These are phyloP conservation scores for Actinopyga echinites DNA, from an alignment of 53 echinoderm and acorn worm species.

Conservation along the genomic window DNA sequence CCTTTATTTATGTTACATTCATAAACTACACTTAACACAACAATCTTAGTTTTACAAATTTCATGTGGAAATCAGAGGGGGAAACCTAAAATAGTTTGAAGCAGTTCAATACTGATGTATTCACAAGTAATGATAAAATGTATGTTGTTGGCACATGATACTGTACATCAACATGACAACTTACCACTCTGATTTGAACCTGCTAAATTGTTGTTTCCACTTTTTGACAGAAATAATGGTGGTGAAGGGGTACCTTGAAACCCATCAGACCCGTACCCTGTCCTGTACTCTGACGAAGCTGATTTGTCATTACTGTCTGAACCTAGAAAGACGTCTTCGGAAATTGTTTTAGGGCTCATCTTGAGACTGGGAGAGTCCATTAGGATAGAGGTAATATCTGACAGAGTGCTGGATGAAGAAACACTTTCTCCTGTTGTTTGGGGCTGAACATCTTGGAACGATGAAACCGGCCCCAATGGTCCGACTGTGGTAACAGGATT, in stretches of 20 bases:
- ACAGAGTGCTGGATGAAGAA: neutral
- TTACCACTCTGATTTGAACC: neutral
- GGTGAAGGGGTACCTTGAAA: constrained; percentile 86
- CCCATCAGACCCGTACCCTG: constrained; percentile 34
- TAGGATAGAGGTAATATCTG: constrained; percentile 20
- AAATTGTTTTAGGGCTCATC: neutral
- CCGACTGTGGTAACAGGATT: neutral
- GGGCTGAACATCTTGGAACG: neutral
- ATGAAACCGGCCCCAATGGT: neutral
- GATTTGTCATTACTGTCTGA: neutral
- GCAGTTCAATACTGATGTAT: no score
- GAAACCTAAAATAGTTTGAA: no score
- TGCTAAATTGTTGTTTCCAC: neutral
- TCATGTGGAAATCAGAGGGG: no score
- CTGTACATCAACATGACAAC: neutral
- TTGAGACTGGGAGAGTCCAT: constrained; percentile 2
- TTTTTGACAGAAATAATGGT: constrained; percentile 64
- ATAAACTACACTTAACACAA: no score
- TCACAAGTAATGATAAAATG: no score
- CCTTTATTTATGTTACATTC: no score
- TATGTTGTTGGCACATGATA: no score
- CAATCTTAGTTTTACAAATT: no score
- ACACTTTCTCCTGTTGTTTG: neutral
- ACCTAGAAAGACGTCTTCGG: constrained; percentile 58
- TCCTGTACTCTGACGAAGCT: neutral